Base-by-base conservation (phyloP, 2,888 invertebrate species). In the Leptopterna dolabrata region DNA sequence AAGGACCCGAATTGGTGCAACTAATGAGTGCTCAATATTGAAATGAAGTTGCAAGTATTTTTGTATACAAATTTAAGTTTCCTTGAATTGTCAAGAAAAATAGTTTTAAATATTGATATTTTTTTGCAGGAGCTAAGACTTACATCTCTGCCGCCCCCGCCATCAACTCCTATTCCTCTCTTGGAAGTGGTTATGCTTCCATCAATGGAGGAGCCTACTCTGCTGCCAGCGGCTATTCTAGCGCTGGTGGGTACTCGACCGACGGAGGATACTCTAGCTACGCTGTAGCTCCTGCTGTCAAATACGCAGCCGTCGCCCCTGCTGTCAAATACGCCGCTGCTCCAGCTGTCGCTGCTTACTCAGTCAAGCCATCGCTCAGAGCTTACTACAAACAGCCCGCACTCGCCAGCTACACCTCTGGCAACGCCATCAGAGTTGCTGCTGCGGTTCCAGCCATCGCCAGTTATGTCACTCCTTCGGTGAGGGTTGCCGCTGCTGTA, bases 361-460 rank as follows among this genome's bases (percentile, higher is more conserved):
- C 93, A 88, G 91, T 93, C 7, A 93, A 92, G 16, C 89, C 91
- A 11, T 88, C 89, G 2, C 14, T 90, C 14, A 87, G 89, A 30
- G 87, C 89, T 36, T 86, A 87, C 80, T 89, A 89, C 88, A 88
- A 87, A 47, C 43, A 85, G 45, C 81, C 88, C 11, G 87, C 89
- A 16, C 87, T 86, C 6, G 87, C 87, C 14, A 80, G 93, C 92
- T 29, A 89, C 92, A 88, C 88, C 0, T 27, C 43, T n/a, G 80
- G 86, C 88, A n/a, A n/a, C 89, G 27, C 86, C 45, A 41, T 88
- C 88, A 89, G 91, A 84, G 90, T 91, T 86, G 89, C 91, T 24
- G 89, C 92, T 86, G 90, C 91, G 86, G 89, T 91, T 70, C 90
- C 91, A 86, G 92, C 91, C 82, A 90, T 90, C 29, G 90, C 90